phyloP scores from a whole-genome alignment of 2,888 invertebrate species.

The Sericinus montela region DNA sequence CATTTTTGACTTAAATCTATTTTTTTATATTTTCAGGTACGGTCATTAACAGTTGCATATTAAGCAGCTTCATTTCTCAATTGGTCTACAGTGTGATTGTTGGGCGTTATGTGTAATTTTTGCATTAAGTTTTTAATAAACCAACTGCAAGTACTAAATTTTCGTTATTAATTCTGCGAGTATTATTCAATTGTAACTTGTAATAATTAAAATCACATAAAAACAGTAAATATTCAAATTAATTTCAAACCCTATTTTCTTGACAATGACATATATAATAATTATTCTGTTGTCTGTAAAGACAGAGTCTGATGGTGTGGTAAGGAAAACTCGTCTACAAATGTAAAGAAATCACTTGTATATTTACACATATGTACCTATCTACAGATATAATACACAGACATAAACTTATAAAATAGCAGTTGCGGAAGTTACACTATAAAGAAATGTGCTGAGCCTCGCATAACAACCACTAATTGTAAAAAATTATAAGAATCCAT shows the following conservation, averaged over 20 bases:
- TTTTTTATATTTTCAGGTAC: conserved; percentile 60
- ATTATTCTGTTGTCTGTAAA: too few relatives aligned
- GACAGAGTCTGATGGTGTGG: too few relatives aligned
- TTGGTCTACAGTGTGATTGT: conserved; percentile 14
- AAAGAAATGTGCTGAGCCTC: too few relatives aligned
- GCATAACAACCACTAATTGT: too few relatives aligned
- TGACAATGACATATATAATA: conserved; percentile 11
- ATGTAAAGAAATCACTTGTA: too few relatives aligned
- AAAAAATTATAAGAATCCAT: too few relatives aligned
- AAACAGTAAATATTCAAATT: conserved; percentile 50
- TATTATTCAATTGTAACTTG: conserved; percentile 37
- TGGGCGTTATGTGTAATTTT: conserved; percentile 20
- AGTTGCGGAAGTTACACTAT: too few relatives aligned
- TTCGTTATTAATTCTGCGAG: conserved; percentile 55
- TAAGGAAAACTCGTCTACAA: too few relatives aligned
- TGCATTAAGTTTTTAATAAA: conserved; percentile 64
- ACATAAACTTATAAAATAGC: too few relatives aligned
- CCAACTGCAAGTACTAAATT: conserved; percentile 49
- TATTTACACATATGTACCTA: too few relatives aligned
- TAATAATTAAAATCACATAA: conserved; percentile 40
- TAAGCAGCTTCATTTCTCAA: conserved; percentile 8
- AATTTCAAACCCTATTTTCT: conserved; percentile 44
- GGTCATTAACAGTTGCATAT: conserved; percentile 56
- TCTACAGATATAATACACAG: too few relatives aligned
- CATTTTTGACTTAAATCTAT: neutral